Evolutionary conservation across 2,797 vertebrate species (phyloP).

Genomic region (Chelon auratus): DNA sequence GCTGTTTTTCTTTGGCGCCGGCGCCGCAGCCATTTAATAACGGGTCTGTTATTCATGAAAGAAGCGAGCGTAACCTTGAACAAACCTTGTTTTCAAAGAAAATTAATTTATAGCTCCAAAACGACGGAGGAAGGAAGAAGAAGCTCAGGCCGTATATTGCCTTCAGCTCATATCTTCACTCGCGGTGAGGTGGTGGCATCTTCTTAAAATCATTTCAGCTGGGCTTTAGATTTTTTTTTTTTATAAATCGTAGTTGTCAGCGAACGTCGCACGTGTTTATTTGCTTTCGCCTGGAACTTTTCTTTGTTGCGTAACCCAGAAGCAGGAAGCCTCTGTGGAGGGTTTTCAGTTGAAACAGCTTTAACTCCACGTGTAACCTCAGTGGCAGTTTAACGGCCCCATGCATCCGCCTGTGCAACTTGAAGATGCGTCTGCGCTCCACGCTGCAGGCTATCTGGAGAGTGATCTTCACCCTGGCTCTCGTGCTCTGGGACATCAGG

Average conservation of each 20-base stretch:
- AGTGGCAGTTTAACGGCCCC: background rate
- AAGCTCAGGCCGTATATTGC: constrained; percentile 24
- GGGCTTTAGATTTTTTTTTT: background rate
- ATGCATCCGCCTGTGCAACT: background rate
- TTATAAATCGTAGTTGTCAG: background rate
- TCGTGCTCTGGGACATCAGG: background rate
- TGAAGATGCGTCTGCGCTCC: background rate
- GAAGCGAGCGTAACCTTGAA: constrained; percentile 59
- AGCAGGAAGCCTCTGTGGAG: background rate
- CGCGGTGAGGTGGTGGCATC: constrained; percentile 6
- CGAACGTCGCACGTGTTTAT: constrained; percentile 5
- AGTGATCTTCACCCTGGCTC: background rate
- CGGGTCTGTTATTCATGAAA: constrained; percentile 58
- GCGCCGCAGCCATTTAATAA: constrained; percentile 64
- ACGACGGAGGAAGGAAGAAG: constrained; percentile 10
- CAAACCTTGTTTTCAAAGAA: constrained; percentile 58
- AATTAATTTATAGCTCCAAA: constrained; percentile 52
- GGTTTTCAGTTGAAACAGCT: no score
- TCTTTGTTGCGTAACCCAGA: background rate
- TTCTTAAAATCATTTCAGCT: constrained; percentile 5
- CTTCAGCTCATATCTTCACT: constrained; percentile 31
- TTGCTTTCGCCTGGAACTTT: background rate
- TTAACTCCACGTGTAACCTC: no score
- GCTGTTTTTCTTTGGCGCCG: constrained; percentile 56
- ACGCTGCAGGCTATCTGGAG: background rate